Evolutionary conservation across 2,113 vertebrate genomes (phyloP).

Genomic region (Pseudopodoces humilis): DNA sequence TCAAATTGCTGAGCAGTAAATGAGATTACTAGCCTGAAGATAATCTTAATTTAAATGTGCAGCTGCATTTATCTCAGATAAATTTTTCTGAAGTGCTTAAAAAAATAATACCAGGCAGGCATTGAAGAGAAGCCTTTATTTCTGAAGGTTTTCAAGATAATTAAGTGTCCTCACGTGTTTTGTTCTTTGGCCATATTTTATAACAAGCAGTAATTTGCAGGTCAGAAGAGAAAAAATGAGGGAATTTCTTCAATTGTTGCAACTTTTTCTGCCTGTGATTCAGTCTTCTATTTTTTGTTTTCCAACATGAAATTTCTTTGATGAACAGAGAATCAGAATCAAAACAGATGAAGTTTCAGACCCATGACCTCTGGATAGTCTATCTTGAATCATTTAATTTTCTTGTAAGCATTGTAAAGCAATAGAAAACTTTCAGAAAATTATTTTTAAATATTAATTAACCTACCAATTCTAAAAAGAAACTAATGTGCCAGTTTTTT

Average conservation of each 20-base stretch:
- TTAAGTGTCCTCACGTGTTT: conserved; percentile 22
- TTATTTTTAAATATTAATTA: not conserved
- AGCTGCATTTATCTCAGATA: conserved; percentile 64
- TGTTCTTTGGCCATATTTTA: conserved; percentile 6
- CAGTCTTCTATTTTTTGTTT: not conserved
- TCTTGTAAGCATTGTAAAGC: not conserved
- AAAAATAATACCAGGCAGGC: not conserved
- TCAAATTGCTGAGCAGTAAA: conserved; percentile 78
- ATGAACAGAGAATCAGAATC: not conserved
- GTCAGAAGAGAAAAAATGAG: conserved; percentile 20
- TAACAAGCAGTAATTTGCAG: conserved; percentile 8
- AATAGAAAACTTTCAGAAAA: not conserved
- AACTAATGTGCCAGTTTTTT: not conserved
- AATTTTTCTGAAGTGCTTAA: conserved; percentile 65
- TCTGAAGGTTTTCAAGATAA: conserved; percentile 56
- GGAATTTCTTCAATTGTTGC: not conserved
- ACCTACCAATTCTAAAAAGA: not conserved
- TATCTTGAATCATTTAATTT: not conserved
- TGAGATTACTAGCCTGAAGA: conserved; percentile 71
- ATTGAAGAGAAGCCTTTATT: conserved; percentile 43
- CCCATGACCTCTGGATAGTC: not conserved
- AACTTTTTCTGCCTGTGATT: conserved; percentile 8
- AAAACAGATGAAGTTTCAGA: not conserved
- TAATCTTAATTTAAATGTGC: conserved; percentile 74
- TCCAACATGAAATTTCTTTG: not conserved